Base-by-base conservation (phyloP, 53 echinoderm and acorn worm species). In the Astropecten irregularis region DNA sequence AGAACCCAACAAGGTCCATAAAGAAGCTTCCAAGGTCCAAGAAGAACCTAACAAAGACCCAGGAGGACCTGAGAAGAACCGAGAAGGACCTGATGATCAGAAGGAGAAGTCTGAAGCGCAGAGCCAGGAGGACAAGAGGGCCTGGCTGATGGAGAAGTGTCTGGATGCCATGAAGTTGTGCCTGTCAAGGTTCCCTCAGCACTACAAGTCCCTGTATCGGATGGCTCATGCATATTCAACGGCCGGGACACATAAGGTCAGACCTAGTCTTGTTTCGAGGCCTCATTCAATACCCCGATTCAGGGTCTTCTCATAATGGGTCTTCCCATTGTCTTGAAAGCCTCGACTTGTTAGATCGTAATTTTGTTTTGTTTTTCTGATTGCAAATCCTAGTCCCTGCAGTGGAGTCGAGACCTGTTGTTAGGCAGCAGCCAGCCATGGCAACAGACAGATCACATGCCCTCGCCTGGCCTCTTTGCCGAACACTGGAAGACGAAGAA, bases 401-500 rank as follows among this genome's bases (percentile, higher is more conserved):
- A 84, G 72, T 99, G 92, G 92, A 90, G 95, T 81, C 86, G 90
- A 37, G 99, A 99, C 71, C 79, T 95, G 72, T 83, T 99, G 82
- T 77, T 99, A 49, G 99, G 92, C 2, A 86, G 86, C 34, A 33
- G 73, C 39, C 73, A 65, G 40, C 87, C 90, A 57, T 94, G 89
- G 87, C 92, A 91, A 53, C 87, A 77, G 47, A 40, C 23, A 49
- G 56, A 56, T 52, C 99, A 99, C 71, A 88, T 99, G 90, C 90
- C 95, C 11, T 85, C 95, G 2, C 99, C 92, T 26, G 92, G 84
- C 16, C 88, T 99, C 42, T 99, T 99, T 87, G 89, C 85, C 22
- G 99, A 99, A 30, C 90, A 90, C 66, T 88, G 86, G 81, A 99
- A 99, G 63, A 99, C 88, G 40, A 99, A 91, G 89, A 93, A 99